Base-by-base conservation (phyloP, 2,888 invertebrate genomes). In the Linnaemya tessellans region DNA sequence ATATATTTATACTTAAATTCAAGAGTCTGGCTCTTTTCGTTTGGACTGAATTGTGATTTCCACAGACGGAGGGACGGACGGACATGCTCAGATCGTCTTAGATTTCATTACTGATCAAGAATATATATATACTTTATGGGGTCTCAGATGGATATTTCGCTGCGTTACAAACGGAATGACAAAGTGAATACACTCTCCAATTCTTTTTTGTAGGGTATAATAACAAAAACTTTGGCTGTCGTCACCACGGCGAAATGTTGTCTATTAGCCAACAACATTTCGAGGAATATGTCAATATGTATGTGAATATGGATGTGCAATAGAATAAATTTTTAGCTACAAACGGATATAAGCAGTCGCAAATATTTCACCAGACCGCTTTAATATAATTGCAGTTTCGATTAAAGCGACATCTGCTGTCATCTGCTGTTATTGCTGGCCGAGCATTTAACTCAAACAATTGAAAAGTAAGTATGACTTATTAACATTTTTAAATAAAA, bases 401-500 rank as follows among this genome's bases (percentile, higher is more conserved):
- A 43, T 54, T 54, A 62, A 22, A 41, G 20, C 51, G 68, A 58
- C 70, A 62, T 43, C 54, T 79, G 51, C 70, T 67, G 46, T 77
- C 70, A 62, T 43, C 54, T 79, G 51, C 70, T 67, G 46, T 77
- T 62, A 41, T 25, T 18, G 51, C 3, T 41, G 38, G 58, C 30
- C 15, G 38, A 7, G 13, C 49, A 35, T 18, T 75, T 25, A 25
- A 43, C 25, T 67, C 9, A 54, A 75, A 65, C 65, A 54, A 54
- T 65, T 43, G n/a, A 43, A 56, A 65, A 25, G 11, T 18, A 22
- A 54, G 13, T 18, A 30, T 30, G 8, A 46, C 38, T 65, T 65
- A 58, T 43, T 41, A 54, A 70, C 54, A 38, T 46, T 46, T 58
- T 46, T 46, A 46, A 58, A 58, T 51, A 20, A 51, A 41, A 41